Conservation (phyloP, 35 echinoderm and acorn worm species). For the Ophiothrix spiculata region DNA sequence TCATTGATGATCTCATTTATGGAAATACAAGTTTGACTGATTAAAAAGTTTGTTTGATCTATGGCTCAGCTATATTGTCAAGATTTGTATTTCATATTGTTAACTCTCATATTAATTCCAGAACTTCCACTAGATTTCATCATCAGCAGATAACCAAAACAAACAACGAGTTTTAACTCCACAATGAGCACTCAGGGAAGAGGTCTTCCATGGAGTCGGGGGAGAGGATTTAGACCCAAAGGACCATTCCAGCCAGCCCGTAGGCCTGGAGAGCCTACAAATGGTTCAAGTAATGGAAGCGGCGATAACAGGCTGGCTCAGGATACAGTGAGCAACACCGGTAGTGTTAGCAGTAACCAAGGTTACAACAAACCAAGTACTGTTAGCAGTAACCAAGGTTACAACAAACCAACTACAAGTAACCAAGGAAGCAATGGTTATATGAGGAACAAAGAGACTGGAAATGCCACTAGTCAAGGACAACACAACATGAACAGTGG, state of each 20-base stretch:
- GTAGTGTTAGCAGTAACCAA: neutral
- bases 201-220: neutral
- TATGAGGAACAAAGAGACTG: neutral
- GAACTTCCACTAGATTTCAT: too few species aligned
- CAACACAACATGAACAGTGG: neutral
- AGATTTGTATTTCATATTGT: too few species aligned
- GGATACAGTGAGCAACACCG: neutral
- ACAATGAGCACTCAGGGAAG: too few species aligned
- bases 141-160: too few species aligned
- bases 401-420: neutral
- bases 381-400: constrained; percentile 13
- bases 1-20: too few species aligned
- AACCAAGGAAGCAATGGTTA: neutral
- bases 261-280: neutral
- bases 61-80: too few species aligned
- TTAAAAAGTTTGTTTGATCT: too few species aligned
- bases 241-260: constrained; percentile 16
- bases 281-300: neutral
- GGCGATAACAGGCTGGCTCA: neutral
- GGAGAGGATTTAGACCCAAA: constrained; percentile 20
- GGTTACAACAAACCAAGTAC: constrained; percentile 13
- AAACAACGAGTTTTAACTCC: too few species aligned
- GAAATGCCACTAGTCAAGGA: neutral
- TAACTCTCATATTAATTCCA: too few species aligned
- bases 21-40: too few species aligned